phyloP scores from a whole-genome alignment of 2,797 vertebrate genomes.

The Crenichthys baileyi region DNA sequence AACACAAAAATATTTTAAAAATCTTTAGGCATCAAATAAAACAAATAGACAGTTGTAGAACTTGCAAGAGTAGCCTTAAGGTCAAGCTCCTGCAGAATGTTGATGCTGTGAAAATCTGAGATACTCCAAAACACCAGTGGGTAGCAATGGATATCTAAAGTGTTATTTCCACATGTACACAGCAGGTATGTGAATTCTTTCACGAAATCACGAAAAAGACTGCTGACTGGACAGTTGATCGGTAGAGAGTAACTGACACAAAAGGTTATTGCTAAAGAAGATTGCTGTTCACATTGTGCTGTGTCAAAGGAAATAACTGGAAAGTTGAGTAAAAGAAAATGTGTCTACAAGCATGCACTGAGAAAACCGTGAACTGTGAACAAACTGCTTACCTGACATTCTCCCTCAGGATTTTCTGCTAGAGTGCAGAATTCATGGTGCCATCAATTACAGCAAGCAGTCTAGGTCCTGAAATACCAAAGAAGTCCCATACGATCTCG shows the following conservation, averaged over 20 bases:
- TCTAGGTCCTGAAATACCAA: too few relatives aligned
- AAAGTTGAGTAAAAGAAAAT: background rate
- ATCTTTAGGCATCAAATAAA: background rate
- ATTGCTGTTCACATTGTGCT: background rate
- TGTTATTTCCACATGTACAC: background rate
- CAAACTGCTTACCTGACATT: too few relatives aligned
- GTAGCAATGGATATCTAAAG: background rate
- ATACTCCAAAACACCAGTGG: constrained; percentile 8
- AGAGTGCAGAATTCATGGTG: too few relatives aligned
- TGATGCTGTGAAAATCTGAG: constrained; percentile 25
- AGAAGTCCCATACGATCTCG: too few relatives aligned
- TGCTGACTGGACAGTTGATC: background rate
- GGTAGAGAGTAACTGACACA: background rate
- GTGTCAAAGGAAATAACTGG: background rate
- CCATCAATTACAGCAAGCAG: too few relatives aligned
- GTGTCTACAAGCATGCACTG: background rate
- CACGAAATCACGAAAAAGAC: background rate
- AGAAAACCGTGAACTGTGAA: background rate
- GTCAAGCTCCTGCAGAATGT: constrained; percentile 36
- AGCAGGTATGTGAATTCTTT: background rate
- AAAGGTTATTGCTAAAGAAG: background rate
- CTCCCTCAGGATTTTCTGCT: too few relatives aligned
- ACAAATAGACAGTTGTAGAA: constrained; percentile 16
- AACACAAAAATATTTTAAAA: constrained; percentile 1
- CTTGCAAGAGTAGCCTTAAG: constrained; percentile 29